Base-by-base conservation (phyloP, 1,140 invertebrate species). In the Euura saliciscinereae region DNA sequence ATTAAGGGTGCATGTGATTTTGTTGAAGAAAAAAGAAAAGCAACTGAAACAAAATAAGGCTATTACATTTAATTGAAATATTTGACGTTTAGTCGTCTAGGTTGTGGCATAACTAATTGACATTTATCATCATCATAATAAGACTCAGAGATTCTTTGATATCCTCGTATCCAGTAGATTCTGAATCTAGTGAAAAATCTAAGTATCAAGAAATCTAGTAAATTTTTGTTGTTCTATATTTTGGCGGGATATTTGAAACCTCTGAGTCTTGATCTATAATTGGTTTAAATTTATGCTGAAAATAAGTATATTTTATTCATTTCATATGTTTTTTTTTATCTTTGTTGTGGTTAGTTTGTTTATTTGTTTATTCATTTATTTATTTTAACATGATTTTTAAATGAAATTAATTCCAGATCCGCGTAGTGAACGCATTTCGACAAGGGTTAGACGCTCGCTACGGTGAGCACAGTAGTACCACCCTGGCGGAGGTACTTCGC, bases 341-440 rank as follows among this genome's bases (percentile, higher is more conserved):
- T 28, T 28, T 28, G 28, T 28, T 78, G 71, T 71, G 81, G 82
- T 81, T 83, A 82, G 80, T 83, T 83, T 80, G 79, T 78, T 78
- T 78, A 83, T 85, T 85, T 84, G 85, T 84, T 86, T 82, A 78
- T 80, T 76, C 79, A 80, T 83, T 82, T n/a, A n/a, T 85, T 85
- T 84, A 82, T 82, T 28, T 28, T 28, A 28, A 28, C 28, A 28
- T 28, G 28, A 28, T 28, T 28, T 28, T 81, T 84, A 11, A 85
- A 81, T 82, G 77, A 80, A 81, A 79, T 82, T 83, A 85, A 83
- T 92, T 94, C 82, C 94, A 98, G 97, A 98, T 99, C 89, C 96
- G 97, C 91, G 97, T 98, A 92, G 97, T 98, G 90, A 98, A 99
- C 92, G 97, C 97, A 90, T 99, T 99, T 92, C 96, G 97, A 89